A percentile compares a stretch with the other conserved stretches of the same genome.
phyloP scores from a whole-genome alignment of 2,113 vertebrate genomes.

The Brachirus orientalis region DNA sequence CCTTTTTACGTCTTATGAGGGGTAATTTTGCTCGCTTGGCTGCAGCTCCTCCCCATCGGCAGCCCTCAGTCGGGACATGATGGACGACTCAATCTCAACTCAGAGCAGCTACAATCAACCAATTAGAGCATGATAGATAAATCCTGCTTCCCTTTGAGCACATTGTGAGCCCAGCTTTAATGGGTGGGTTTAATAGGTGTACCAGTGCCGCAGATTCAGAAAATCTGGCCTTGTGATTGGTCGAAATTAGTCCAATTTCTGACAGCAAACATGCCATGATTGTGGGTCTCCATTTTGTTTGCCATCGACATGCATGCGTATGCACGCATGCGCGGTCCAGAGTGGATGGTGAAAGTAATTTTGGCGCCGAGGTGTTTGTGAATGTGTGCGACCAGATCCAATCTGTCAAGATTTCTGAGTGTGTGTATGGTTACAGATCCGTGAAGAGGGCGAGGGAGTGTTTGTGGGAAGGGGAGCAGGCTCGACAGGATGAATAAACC shows the following conservation, averaged over 20 bases:
- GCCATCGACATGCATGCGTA: not conserved
- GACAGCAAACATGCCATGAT: constrained; percentile 48
- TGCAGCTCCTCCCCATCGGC: constrained; percentile 62
- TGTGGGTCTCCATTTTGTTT: constrained; percentile 28
- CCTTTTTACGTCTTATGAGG: constrained; percentile 62
- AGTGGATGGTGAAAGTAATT: constrained; percentile 32
- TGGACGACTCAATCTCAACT: constrained; percentile 80
- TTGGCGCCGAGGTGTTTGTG: constrained; percentile 20
- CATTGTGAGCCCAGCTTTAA: constrained; percentile 60
- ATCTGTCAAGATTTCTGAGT: constrained; percentile 40
- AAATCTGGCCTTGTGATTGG: constrained; percentile 73
- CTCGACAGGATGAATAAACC: constrained; percentile 64
- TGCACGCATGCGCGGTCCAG: not conserved
- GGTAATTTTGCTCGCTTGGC: constrained; percentile 69
- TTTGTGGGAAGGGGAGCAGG: constrained; percentile 16
- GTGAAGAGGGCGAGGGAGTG: constrained; percentile 12
- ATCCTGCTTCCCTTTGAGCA: constrained; percentile 60
- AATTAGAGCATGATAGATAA: constrained; percentile 80
- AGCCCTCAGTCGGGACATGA: constrained; percentile 67
- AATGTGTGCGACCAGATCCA: constrained; percentile 28
- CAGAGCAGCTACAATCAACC: constrained; percentile 76
- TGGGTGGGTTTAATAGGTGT: constrained; percentile 64
- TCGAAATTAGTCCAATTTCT: constrained; percentile 33
- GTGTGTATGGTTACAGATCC: constrained; percentile 42
- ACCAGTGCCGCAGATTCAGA: constrained; percentile 5